These are phyloP conservation scores for Notospermus geniculatus DNA, from an alignment of 1,140 invertebrate species.

Conservation along the genomic window DNA sequence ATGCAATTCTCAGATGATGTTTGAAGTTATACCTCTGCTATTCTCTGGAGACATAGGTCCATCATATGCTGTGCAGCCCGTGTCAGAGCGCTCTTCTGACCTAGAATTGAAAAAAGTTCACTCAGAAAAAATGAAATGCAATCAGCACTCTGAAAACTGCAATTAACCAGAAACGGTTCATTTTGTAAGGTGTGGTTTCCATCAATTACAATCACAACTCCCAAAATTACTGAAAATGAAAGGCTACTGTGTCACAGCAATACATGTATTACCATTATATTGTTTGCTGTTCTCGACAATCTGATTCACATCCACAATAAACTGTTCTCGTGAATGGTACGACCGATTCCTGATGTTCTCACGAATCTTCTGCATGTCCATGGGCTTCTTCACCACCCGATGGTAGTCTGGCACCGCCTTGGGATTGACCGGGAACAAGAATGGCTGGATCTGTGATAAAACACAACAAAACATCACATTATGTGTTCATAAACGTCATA, in stretches of 20 bases:
- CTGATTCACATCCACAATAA: slow-evolving; percentile 90
- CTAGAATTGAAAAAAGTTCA: slow-evolving; percentile 49
- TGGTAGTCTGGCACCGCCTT: slow-evolving; percentile 94
- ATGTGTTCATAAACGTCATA: too few relatives aligned
- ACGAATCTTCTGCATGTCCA: slow-evolving; percentile 95
- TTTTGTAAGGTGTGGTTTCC: too few relatives aligned
- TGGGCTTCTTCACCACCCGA: slow-evolving; percentile 85
- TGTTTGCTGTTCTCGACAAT: slow-evolving; percentile 92
- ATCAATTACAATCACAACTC: neutral
- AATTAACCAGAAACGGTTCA: neutral
- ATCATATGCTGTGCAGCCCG: slow-evolving; percentile 84
- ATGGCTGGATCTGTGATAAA: slow-evolving; percentile 84
- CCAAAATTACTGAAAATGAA: neutral
- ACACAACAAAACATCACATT: too few relatives aligned
- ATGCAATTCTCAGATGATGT: too few relatives aligned
- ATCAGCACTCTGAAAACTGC: slow-evolving; percentile 8
- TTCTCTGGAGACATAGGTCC: slow-evolving; percentile 70
- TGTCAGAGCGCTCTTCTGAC: slow-evolving; percentile 78
- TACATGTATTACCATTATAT: slow-evolving; percentile 92
- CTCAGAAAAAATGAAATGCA: slow-evolving; percentile 8
- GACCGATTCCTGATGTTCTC: slow-evolving; percentile 89
- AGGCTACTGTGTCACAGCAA: neutral
- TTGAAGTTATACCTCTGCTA: slow-evolving; percentile 45
- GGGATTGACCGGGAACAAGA: slow-evolving; percentile 90
- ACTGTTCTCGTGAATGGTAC: slow-evolving; percentile 91